Evolutionary conservation across 2,888 invertebrate genomes (phyloP).

Genomic region (Dolichopus griseipennis): DNA sequence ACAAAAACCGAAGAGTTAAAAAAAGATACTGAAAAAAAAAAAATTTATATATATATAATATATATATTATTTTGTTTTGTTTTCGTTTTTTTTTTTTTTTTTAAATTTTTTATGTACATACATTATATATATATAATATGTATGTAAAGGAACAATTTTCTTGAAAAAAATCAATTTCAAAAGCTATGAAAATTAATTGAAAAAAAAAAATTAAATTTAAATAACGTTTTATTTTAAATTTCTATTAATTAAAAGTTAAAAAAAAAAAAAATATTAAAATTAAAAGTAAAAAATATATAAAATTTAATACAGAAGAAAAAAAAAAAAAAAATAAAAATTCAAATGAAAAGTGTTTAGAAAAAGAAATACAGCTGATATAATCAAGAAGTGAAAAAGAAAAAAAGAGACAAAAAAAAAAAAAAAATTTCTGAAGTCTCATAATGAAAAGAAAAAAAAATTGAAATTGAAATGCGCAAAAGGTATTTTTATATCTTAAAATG

Average conservation of each 20-base stretch:
- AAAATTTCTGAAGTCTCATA: not conserved
- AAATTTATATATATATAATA: too few relatives aligned
- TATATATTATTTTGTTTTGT: too few relatives aligned
- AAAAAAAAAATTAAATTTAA: too few relatives aligned
- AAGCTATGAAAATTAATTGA: too few relatives aligned
- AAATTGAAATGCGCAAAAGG: conserved; percentile 6
- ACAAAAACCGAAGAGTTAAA: not conserved
- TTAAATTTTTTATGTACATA: too few relatives aligned
- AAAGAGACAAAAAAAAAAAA: not conserved
- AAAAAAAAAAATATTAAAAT: not conserved
- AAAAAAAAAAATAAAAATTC: not conserved
- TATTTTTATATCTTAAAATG: not conserved
- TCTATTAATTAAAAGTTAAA: not conserved
- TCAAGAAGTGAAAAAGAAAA: not conserved
- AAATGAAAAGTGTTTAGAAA: not conserved
- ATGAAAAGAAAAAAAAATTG: not conserved
- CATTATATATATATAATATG: too few relatives aligned
- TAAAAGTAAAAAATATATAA: not conserved
- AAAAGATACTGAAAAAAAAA: not conserved
- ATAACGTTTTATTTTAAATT: not conserved
- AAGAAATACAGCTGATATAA: conserved; percentile 1
- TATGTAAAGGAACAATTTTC: too few relatives aligned
- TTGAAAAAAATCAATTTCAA: too few relatives aligned
- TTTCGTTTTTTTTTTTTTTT: too few relatives aligned
- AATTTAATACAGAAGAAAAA: not conserved